Conservation (phyloP, 2,797 vertebrate genomes). For the Cossypha niveicapilla region DNA sequence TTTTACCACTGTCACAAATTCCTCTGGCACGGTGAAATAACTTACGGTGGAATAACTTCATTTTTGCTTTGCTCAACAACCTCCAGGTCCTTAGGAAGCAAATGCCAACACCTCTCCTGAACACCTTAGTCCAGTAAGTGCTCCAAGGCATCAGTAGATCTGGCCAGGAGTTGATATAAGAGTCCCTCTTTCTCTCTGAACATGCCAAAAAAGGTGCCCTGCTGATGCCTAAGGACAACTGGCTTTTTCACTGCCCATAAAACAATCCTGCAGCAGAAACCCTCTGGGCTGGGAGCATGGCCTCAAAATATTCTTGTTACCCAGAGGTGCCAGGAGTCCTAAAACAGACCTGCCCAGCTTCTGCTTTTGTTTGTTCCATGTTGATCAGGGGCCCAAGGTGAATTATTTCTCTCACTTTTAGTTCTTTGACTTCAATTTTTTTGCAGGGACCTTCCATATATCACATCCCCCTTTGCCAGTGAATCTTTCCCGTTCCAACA, state of each 20-base stretch:
- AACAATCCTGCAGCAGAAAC: neutral
- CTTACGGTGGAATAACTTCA: neutral
- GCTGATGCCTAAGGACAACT: neutral
- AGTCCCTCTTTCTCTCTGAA: neutral
- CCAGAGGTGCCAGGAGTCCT: neutral
- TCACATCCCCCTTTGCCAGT: neutral
- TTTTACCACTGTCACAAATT: constrained; percentile 8
- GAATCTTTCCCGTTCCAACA: constrained; percentile 39
- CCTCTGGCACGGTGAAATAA: neutral
- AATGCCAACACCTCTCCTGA: neutral
- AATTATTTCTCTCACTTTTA: constrained; percentile 12
- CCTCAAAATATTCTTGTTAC: neutral
- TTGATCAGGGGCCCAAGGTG: neutral
- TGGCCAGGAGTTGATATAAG: neutral
- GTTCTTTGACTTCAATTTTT: constrained; percentile 20
- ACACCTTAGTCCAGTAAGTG: neutral
- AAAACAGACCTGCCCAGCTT: neutral
- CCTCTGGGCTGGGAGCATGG: neutral
- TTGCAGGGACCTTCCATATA: neutral
- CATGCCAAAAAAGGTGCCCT: neutral
- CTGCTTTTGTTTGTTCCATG: neutral
- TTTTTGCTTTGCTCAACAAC: neutral
- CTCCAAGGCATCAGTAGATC: neutral
- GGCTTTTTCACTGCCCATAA: neutral
- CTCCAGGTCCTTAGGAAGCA: neutral